Percentiles rank a stretch among this genome's conserved stretches.
phyloP scores from a whole-genome alignment of 2,113 vertebrate species.

The Stercorarius parasiticus region DNA sequence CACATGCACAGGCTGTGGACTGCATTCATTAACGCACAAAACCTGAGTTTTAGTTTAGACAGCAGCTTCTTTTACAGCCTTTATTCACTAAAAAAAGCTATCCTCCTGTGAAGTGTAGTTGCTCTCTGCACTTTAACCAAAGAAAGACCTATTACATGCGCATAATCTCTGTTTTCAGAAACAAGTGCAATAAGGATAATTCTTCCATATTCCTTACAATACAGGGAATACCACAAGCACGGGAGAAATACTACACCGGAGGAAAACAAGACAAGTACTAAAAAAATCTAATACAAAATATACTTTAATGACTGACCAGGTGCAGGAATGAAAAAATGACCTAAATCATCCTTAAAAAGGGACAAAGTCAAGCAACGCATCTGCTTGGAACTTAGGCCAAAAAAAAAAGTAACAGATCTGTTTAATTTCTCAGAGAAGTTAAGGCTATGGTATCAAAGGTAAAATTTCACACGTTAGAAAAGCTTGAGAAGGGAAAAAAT shows the following conservation, averaged over 20 bases:
- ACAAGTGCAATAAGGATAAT: neutral
- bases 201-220: neutral
- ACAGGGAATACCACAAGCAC: neutral
- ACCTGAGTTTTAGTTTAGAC: neutral
- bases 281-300: neutral
- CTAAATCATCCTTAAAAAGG: neutral
- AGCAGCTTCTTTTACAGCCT: neutral
- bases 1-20: neutral
- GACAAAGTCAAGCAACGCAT: neutral
- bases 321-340: neutral
- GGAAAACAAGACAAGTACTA: neutral
- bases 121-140: neutral
- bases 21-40: neutral
- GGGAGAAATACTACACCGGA: neutral
- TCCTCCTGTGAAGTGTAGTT: neutral
- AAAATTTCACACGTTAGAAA: neutral
- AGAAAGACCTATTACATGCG: neutral
- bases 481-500: neutral
- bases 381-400: neutral
- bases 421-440: neutral
- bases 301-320: neutral
- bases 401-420: neutral
- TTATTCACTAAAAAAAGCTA: neutral
- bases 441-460: neutral
- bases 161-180: neutral